Conservation (phyloP, 2,888 invertebrate species). For the Phengaris alcon region DNA sequence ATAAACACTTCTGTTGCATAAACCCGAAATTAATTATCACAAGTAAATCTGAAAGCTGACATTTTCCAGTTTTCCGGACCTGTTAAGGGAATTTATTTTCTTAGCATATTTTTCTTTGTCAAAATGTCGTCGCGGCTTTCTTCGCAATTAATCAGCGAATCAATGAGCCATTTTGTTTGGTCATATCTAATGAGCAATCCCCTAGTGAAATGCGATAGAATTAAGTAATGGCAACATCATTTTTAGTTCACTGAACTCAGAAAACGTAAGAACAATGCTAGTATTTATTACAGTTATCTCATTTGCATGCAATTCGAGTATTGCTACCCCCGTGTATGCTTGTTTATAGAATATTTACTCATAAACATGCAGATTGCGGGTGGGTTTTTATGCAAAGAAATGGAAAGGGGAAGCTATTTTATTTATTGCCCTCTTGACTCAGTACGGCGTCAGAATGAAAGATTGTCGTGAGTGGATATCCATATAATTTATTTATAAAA, state of each 20-base stretch:
- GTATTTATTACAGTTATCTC: conserved; percentile 74
- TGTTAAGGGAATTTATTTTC: conserved; percentile 42
- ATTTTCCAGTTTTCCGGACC: conserved; percentile 23
- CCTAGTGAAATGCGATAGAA: conserved; percentile 50
- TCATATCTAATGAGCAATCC: conserved; percentile 71
- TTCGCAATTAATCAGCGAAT: conserved; percentile 75
- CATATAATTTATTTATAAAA: conserved; percentile 42
- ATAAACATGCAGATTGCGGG: conserved; percentile 79
- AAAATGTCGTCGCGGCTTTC: conserved; percentile 68
- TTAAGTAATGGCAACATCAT: conserved; percentile 30
- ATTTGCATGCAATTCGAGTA: conserved; percentile 77
- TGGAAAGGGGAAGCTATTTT: conserved; percentile 69
- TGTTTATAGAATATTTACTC: conserved; percentile 78
- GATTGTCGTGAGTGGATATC: conserved; percentile 55
- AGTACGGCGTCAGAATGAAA: conserved; percentile 60
- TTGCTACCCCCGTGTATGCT: conserved; percentile 61
- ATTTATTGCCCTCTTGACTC: conserved; percentile 77
- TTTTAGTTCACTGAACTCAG: conserved; percentile 53
- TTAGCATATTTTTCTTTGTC: conserved; percentile 49
- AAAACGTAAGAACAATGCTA: conserved; percentile 53
- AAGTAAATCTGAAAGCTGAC: conserved; percentile 21
- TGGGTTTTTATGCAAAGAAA: conserved; percentile 77
- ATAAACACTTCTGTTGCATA: neutral
- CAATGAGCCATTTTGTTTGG: conserved; percentile 78
- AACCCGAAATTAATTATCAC: neutral